These are phyloP conservation scores for Bubo scandiacus DNA, from an alignment of 2,113 vertebrate species.

Conservation along the genomic window DNA sequence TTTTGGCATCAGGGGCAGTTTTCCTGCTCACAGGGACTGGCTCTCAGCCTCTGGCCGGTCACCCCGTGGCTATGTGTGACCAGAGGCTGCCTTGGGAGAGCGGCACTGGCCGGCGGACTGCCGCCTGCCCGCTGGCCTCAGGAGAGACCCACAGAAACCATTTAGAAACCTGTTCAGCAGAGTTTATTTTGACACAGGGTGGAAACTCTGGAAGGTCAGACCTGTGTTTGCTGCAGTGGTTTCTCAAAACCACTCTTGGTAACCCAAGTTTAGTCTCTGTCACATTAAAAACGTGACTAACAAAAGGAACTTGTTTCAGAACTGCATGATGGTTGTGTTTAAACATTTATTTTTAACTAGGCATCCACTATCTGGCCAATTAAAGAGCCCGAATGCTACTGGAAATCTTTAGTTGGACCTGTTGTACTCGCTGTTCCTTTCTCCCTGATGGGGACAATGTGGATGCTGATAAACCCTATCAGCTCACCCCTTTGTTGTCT, in stretches of 20 bases:
- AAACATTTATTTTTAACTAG: neutral
- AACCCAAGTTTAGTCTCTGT: neutral
- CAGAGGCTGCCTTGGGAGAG: neutral
- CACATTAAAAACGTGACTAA: neutral
- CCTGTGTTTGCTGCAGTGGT: neutral
- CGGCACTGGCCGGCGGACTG: accelerated
- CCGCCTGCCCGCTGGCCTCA: accelerated
- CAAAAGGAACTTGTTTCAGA: neutral
- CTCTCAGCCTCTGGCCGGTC: neutral
- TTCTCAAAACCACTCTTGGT: neutral
- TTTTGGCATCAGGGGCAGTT: neutral
- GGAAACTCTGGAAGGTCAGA: neutral
- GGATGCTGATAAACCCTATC: neutral
- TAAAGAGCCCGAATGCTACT: neutral
- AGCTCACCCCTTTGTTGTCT: neutral
- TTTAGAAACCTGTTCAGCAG: neutral
- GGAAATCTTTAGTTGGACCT: neutral
- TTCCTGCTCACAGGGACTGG: neutral
- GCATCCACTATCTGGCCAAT: neutral
- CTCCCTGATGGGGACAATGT: neutral
- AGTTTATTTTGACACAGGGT: neutral
- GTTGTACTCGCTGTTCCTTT: neutral
- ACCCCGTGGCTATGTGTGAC: accelerated
- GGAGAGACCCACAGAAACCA: neutral
- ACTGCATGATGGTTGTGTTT: neutral